These are phyloP conservation scores for Natrix natrix DNA, from an alignment of 2,797 vertebrate genomes.

Conservation along the genomic window DNA sequence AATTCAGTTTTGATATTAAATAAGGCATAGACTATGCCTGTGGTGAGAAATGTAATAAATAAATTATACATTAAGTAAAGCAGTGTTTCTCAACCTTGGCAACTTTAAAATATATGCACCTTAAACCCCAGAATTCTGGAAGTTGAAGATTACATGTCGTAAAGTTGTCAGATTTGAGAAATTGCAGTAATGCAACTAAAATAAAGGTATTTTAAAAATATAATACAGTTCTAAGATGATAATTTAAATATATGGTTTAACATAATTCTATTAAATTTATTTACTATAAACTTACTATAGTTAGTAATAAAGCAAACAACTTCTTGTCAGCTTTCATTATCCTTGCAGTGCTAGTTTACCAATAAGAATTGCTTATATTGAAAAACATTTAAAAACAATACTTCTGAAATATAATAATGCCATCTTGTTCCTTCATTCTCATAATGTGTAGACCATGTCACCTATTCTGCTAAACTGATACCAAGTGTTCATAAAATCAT, in stretches of 20 bases:
- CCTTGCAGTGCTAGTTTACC: not conserved
- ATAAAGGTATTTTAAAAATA: not conserved
- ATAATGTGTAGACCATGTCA: not conserved
- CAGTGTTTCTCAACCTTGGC: not conserved
- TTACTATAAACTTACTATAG: not conserved
- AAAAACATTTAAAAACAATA: not conserved
- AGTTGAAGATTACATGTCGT: not conserved
- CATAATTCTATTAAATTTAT: not conserved
- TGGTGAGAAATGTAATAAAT: not conserved
- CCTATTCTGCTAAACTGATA: not conserved
- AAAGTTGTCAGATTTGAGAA: not conserved
- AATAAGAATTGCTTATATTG: not conserved
- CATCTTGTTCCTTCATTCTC: not conserved
- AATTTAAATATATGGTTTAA: not conserved
- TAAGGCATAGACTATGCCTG: not conserved
- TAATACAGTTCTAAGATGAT: not conserved
- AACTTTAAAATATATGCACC: not conserved
- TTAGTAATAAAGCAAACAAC: not conserved
- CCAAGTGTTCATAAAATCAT: not conserved
- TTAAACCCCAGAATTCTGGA: not conserved
- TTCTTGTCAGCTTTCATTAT: not conserved
- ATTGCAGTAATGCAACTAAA: not conserved
- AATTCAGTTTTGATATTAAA: not conserved
- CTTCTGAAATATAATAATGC: not conserved
- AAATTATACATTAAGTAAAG: not conserved